Conservation (phyloP, 2,113 vertebrate genomes). For the Ramphastos sulfuratus region DNA sequence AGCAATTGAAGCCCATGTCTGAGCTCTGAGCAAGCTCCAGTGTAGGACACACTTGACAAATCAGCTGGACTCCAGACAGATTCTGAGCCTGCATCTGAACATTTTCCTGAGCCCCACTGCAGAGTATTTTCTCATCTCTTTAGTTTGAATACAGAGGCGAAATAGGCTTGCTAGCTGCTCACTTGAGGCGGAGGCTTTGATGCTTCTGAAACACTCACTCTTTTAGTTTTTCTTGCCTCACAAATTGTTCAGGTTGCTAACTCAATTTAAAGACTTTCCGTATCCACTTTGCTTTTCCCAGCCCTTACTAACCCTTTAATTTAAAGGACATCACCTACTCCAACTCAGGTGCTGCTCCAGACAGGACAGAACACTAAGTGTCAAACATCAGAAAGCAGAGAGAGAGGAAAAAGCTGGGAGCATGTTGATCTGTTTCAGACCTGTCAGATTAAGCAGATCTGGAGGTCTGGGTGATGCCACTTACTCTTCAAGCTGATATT, state of each 20-base stretch:
- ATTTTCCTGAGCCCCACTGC: not conserved
- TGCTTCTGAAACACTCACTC: not conserved
- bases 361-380: not conserved
- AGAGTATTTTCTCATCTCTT: not conserved
- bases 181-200: not conserved
- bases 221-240: not conserved
- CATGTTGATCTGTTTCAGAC: not conserved
- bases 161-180: not conserved
- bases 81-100: not conserved
- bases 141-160: not conserved
- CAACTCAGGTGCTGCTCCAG: not conserved
- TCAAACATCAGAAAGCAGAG: not conserved
- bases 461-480: not conserved
- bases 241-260: not conserved
- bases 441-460: not conserved
- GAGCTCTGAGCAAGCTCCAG: accelerated
- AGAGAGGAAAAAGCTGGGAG: not conserved
- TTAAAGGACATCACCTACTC: not conserved
- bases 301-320: not conserved
- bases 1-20: not conserved
- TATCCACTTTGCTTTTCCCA: not conserved
- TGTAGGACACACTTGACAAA: not conserved
- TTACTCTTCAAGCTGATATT: not conserved
- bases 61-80: not conserved
- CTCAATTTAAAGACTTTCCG: not conserved